A percentile compares a stretch with the other conserved stretches of the same genome.
Evolutionary conservation across 2,113 vertebrate species (phyloP).

Genomic region (Catharus bicknelli): DNA sequence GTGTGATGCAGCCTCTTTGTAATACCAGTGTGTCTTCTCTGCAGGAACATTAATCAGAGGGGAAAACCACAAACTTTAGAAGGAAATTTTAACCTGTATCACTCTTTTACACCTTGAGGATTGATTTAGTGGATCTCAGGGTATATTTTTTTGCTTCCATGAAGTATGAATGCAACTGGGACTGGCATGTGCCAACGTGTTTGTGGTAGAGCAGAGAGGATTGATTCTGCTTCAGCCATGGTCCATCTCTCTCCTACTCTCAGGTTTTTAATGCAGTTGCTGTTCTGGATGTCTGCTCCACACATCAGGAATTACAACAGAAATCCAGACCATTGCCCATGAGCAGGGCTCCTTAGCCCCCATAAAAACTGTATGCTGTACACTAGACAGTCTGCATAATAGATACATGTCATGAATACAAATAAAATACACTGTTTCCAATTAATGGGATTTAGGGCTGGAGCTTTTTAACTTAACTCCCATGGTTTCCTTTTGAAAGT

Average conservation of each 20-base stretch:
- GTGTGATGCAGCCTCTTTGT: background rate
- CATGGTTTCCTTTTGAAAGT: constrained; percentile 36
- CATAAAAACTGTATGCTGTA: background rate
- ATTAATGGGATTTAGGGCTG: constrained; percentile 9
- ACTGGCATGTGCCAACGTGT: rapidly evolving
- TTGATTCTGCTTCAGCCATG: background rate
- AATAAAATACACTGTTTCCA: constrained; percentile 22
- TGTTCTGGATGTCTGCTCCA: background rate
- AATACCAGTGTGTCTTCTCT: background rate
- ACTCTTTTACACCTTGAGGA: background rate
- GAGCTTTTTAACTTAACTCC: constrained; percentile 5
- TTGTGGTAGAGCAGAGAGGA: background rate
- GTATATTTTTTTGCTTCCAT: background rate
- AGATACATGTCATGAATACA: constrained; percentile 16
- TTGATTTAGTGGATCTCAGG: background rate
- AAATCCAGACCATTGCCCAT: background rate
- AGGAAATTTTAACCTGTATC: background rate
- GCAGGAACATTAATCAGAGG: background rate
- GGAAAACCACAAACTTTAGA: background rate
- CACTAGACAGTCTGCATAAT: background rate
- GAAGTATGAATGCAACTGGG: background rate
- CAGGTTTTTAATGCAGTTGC: background rate
- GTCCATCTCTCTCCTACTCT: background rate
- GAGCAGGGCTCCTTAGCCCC: background rate
- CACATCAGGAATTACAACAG: background rate